Percentiles rank a stretch among this genome's conserved stretches.
These are phyloP conservation scores for Catostylus mosaicus DNA, from an alignment of 30 jellyfish, hydroid and myxozoan species.

Conservation along the genomic window DNA sequence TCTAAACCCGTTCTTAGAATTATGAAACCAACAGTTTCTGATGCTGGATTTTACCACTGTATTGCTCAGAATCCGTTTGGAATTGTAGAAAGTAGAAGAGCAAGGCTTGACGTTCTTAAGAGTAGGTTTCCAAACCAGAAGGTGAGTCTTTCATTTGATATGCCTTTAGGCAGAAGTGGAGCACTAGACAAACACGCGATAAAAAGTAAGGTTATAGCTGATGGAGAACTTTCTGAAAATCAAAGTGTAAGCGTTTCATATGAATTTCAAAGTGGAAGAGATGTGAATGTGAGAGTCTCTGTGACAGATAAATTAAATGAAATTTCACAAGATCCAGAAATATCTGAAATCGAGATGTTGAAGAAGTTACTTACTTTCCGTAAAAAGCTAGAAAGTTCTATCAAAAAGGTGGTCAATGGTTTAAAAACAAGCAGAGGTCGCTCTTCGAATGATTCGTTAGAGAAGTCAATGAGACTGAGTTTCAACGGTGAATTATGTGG, in stretches of 20 bases:
- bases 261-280: slow-evolving; percentile 38
- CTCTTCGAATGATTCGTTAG: slow-evolving; percentile 7
- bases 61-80: slow-evolving; percentile 58
- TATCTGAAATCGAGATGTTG: slow-evolving; percentile 35
- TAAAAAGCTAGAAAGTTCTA: slow-evolving; percentile 27
- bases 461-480: slow-evolving; percentile 33
- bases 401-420: slow-evolving; percentile 16
- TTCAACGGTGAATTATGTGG: slow-evolving; percentile 62
- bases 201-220: neutral
- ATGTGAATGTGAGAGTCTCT: slow-evolving; percentile 25
- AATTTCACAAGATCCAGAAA: neutral
- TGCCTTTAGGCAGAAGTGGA: slow-evolving; percentile 41
- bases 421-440: slow-evolving; percentile 9
- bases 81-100: slow-evolving; percentile 45
- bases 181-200: slow-evolving; percentile 15
- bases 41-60: slow-evolving; percentile 71
- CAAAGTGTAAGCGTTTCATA: slow-evolving; percentile 46
- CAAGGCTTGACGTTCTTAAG: slow-evolving; percentile 68
- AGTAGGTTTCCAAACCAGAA: slow-evolving; percentile 62
- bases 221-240: slow-evolving; percentile 23
- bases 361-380: slow-evolving; percentile 35
- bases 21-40: neutral
- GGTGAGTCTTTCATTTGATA: slow-evolving; percentile 19
- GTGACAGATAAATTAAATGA: slow-evolving; percentile 15
- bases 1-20: slow-evolving; percentile 43